Conservation (phyloP, 1,140 invertebrate species). For the Belonocnema kinseyi region DNA sequence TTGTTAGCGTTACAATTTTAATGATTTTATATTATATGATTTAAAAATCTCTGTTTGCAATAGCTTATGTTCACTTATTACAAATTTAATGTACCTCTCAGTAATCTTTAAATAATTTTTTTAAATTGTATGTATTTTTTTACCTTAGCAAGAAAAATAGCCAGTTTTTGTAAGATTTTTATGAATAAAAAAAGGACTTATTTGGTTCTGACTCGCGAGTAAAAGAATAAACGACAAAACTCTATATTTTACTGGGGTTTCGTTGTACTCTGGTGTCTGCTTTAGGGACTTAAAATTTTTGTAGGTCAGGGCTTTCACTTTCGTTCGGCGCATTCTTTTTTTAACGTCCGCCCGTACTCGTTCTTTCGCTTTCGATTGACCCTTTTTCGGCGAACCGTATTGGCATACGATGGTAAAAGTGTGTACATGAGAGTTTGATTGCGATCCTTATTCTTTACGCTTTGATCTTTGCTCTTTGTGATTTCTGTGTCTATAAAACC, state of each 20-base stretch:
- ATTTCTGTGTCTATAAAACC: background rate
- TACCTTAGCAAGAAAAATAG: too few relatives aligned
- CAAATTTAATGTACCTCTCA: too few relatives aligned
- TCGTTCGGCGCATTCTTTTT: constrained; percentile 39
- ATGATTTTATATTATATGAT: too few relatives aligned
- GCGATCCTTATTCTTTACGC: constrained; percentile 38
- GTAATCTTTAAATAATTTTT: too few relatives aligned
- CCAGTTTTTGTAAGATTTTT: too few relatives aligned
- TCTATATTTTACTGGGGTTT: background rate
- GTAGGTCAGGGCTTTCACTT: constrained; percentile 63
- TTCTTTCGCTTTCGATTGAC: constrained; percentile 58
- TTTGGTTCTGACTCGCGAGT: too few relatives aligned
- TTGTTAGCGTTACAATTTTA: too few relatives aligned
- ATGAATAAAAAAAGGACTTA: too few relatives aligned
- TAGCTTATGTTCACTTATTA: too few relatives aligned
- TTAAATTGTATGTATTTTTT: too few relatives aligned
- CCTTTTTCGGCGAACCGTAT: constrained; percentile 43
- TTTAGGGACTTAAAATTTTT: constrained; percentile 58
- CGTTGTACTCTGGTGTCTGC: constrained; percentile 28
- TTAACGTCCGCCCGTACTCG: constrained; percentile 14
- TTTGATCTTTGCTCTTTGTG: constrained; percentile 1
- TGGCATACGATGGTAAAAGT: background rate
- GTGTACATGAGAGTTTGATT: constrained; percentile 1
- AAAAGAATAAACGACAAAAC: background rate
- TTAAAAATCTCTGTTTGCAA: too few relatives aligned